Conservation (phyloP, 2,113 vertebrate genomes). For the Parotia lawesii region DNA sequence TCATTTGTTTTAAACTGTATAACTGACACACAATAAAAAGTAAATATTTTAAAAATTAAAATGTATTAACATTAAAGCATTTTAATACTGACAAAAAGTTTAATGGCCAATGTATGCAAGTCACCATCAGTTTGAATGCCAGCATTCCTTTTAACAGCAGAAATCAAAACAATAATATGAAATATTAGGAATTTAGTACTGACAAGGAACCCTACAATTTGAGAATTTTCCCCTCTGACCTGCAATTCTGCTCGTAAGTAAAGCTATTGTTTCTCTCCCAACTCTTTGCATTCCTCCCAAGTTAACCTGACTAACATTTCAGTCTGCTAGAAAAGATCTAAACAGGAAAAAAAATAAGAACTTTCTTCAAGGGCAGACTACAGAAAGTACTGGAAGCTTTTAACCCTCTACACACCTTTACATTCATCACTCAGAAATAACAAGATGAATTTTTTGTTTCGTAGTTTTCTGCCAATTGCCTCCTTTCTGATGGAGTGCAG, state of each 20-base stretch:
- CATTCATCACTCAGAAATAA: background rate
- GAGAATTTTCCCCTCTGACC: slow-evolving; percentile 42
- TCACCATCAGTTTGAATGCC: background rate
- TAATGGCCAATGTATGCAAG: background rate
- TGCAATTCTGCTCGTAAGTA: background rate
- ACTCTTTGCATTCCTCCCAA: slow-evolving; percentile 23
- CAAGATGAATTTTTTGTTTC: background rate
- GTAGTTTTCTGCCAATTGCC: background rate
- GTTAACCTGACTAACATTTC: background rate
- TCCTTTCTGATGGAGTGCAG: background rate
- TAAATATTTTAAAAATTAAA: background rate
- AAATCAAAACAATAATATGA: slow-evolving; percentile 5
- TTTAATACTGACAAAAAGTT: background rate
- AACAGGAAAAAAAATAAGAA: background rate
- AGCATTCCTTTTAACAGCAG: background rate
- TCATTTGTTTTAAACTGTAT: background rate
- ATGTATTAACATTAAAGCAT: background rate
- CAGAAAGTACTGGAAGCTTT: background rate
- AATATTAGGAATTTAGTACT: background rate
- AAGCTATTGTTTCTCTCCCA: slow-evolving; percentile 32
- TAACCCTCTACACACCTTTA: background rate
- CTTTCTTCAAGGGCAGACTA: background rate
- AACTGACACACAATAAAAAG: background rate
- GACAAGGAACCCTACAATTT: background rate
- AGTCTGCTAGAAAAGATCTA: background rate